Conservation (phyloP, 2,797 vertebrate species). For the Lagocephalus sceleratus region DNA sequence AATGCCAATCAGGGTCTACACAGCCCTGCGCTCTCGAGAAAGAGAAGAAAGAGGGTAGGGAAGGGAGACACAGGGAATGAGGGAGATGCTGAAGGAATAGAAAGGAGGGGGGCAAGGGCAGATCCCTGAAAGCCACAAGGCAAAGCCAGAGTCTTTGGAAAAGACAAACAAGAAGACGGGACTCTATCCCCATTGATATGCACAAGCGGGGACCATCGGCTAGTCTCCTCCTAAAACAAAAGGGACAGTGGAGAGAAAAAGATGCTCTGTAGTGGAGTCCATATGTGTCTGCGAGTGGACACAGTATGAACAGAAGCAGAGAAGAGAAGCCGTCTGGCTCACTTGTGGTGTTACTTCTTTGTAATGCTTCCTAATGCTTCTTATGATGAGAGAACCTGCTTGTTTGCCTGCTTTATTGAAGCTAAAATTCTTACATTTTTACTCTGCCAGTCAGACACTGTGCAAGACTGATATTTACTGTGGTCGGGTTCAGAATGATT, state of each 20-base stretch:
- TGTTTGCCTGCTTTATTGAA: slow-evolving; percentile 1
- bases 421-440: neutral
- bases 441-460: neutral
- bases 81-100: slow-evolving; percentile 59
- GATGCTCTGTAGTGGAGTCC: slow-evolving; percentile 63
- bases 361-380: slow-evolving; percentile 48
- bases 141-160: slow-evolving; percentile 80
- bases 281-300: slow-evolving; percentile 71
- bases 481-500: no score
- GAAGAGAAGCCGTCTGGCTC: slow-evolving; percentile 50
- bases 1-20: slow-evolving; percentile 81
- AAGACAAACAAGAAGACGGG: slow-evolving; percentile 82
- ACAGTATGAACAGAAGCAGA: slow-evolving; percentile 64
- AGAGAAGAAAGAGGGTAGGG: slow-evolving; percentile 67
- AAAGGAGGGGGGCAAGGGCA: slow-evolving; percentile 67
- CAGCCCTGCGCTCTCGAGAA: slow-evolving; percentile 64
- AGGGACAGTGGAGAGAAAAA: slow-evolving; percentile 58
- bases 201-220: slow-evolving; percentile 76
- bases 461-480: no score
- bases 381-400: slow-evolving; percentile 15
- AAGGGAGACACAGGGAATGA: slow-evolving; percentile 51
- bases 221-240: slow-evolving; percentile 79
- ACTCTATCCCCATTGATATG: slow-evolving; percentile 80
- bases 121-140: slow-evolving; percentile 81
- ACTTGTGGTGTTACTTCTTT: slow-evolving; percentile 67